Evolutionary conservation across 2,797 vertebrate species (phyloP).

Genomic region (Onychomys arenicola): DNA sequence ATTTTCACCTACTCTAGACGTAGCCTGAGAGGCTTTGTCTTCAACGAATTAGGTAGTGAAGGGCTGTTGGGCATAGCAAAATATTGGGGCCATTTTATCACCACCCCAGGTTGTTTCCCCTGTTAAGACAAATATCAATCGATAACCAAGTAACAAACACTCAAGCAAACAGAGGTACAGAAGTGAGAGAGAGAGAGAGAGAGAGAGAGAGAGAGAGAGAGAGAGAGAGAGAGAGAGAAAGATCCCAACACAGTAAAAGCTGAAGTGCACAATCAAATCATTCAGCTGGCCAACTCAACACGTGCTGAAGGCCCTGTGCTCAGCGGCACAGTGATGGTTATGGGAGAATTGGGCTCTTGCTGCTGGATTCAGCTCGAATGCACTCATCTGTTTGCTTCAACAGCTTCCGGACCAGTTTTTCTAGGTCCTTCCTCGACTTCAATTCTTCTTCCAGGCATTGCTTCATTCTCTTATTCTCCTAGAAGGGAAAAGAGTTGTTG

Average conservation of each 20-base stretch:
- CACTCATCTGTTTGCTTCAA: slow-evolving; percentile 97
- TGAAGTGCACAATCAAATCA: slow-evolving; percentile 81
- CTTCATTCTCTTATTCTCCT: slow-evolving; percentile 99
- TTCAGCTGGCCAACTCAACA: slow-evolving; percentile 70
- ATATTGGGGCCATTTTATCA: slow-evolving; percentile 7
- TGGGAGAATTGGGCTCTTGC: slow-evolving; percentile 87
- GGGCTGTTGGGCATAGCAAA: slow-evolving; percentile 78
- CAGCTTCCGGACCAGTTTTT: slow-evolving; percentile 95
- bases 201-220: not conserved
- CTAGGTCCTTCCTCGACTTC: slow-evolving; percentile 97
- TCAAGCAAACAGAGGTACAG: not conserved
- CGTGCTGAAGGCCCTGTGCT: slow-evolving; percentile 78
- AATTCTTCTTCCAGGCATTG: slow-evolving; percentile 98
- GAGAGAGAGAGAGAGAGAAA: not conserved
- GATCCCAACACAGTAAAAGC: slow-evolving; percentile 67
- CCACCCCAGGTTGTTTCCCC: slow-evolving; percentile 62
- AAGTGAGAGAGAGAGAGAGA: not conserved
- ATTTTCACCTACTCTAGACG: slow-evolving; percentile 15
- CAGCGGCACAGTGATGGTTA: slow-evolving; percentile 81
- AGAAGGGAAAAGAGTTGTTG: slow-evolving; percentile 13
- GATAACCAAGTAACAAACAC: slow-evolving; percentile 45
- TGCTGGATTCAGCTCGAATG: slow-evolving; percentile 91
- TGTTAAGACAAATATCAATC: slow-evolving; percentile 68
- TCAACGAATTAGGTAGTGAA: slow-evolving; percentile 82
- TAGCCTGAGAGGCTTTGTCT: slow-evolving; percentile 73